phyloP scores from a whole-genome alignment of 2,113 vertebrate genomes.

The Myocastor coypus region DNA sequence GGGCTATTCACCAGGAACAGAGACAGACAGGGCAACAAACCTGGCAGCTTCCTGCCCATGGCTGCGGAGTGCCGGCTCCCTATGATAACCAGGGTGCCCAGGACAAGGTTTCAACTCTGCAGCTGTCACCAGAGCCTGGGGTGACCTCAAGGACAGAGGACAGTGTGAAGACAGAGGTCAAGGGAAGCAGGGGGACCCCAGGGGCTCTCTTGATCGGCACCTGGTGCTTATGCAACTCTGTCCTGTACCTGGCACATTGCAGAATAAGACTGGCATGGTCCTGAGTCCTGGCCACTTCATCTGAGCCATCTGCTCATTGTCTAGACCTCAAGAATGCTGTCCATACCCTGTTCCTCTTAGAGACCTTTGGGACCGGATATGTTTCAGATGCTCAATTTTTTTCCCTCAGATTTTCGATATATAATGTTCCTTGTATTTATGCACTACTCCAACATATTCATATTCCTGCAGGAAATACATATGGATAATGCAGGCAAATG shows the following conservation, averaged over 20 bases:
- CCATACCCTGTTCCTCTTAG: background rate
- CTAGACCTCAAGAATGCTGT: background rate
- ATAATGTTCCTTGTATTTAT: background rate
- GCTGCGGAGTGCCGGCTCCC: background rate
- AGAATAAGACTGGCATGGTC: background rate
- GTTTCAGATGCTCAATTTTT: background rate
- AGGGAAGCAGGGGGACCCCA: background rate
- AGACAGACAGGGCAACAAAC: no score
- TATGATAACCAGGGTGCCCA: background rate
- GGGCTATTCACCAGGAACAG: background rate
- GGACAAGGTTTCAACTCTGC: background rate
- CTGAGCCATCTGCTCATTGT: rapidly evolving
- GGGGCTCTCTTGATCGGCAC: background rate
- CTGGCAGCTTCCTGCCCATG: background rate
- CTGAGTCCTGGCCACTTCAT: rapidly evolving
- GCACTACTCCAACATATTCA: background rate
- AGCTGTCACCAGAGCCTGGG: background rate
- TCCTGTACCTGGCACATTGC: background rate
- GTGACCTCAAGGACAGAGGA: background rate
- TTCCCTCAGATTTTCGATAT: background rate
- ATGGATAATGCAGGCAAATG: background rate
- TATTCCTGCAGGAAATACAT: conserved; percentile 34
- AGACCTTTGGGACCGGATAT: background rate
- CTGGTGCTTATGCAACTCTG: background rate
- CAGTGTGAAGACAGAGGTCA: background rate